Base-by-base conservation (phyloP, 2,797 vertebrate species). In the Ptychadena robeensis region DNA sequence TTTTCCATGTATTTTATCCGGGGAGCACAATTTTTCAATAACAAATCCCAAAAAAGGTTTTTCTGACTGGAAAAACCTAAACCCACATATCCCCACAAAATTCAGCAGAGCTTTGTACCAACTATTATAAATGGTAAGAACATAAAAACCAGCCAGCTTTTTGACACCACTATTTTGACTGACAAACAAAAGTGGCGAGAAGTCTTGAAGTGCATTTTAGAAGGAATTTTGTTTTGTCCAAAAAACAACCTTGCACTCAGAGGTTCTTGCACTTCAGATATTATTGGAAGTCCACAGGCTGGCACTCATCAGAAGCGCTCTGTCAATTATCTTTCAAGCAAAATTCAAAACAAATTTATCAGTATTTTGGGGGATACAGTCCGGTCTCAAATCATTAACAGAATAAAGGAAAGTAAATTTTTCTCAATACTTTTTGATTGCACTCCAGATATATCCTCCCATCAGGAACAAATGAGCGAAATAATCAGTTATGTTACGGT, bases 271-370 rank as follows among this genome's bases (percentile, higher is more conserved):
- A n/a, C n/a, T n/a, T n/a, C n/a, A 63, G 59, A 63, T 63, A 27
- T 63, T 9, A 63, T 63, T 27, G n/a, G 59, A 7, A 27, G 1
- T 27, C 59, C 1, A 8, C n/a, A 63, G 11, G n/a, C 25, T 2
- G 59, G n/a, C 4, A 63, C 59, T 2, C 59, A 63, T 4, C 59
- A 63, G 30, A 63, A 28, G 30, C 25, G 30, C 1, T 9, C n/a
- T 63, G n/a, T 63, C 0, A 63, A 27, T 27, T 63, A 63, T 9
- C 30, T 63, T 10, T 63, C 59, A 0, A 63, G 30, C 14, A 27
- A 63, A 63, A 63, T 63, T n/a, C n/a, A n/a, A n/a, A n/a, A n/a
- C n/a, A n/a, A 61, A 3, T 61, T 61, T 61, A 61, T 61, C 25
- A 15, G 25, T 4, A 59, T 59, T 59, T 7, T 59, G 12, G 53